A percentile compares a stretch with the other conserved stretches of the same genome.
phyloP scores from a whole-genome alignment of 2,113 vertebrate genomes.

The Sterrhoptilus dennistouni region DNA sequence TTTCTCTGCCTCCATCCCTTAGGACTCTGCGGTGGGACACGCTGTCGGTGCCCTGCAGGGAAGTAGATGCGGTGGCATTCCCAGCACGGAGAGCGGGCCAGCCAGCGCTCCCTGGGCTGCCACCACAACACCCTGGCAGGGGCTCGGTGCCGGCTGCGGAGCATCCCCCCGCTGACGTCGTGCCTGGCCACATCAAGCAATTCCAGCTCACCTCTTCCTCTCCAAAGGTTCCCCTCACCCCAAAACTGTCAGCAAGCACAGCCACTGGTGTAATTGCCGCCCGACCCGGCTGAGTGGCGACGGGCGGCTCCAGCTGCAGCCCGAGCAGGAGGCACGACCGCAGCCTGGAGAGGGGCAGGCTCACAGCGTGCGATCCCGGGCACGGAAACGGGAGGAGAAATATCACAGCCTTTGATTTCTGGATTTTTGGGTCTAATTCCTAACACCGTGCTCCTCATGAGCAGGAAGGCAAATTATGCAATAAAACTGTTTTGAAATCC shows the following conservation, averaged over 20 bases:
- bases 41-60: accelerated
- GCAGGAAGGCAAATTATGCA: slow-evolving; percentile 14
- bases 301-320: not conserved
- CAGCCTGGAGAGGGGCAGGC: not conserved
- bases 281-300: not conserved
- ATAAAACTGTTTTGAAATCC: slow-evolving; percentile 3
- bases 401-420: slow-evolving; percentile 2
- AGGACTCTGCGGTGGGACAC: accelerated
- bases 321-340: not conserved
- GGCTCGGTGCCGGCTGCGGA: not conserved
- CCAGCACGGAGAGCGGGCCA: not conserved
- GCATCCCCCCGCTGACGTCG: not conserved
- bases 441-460: not conserved
- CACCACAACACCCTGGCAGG: not conserved
- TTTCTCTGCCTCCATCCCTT: not conserved
- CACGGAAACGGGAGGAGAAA: not conserved
- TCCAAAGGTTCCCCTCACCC: not conserved
- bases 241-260: not conserved
- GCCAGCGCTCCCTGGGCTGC: accelerated
- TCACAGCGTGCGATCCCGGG: not conserved
- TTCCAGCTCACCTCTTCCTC: not conserved
- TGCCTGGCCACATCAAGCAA: not conserved
- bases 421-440: not conserved
- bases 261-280: not conserved
- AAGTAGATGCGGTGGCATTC: not conserved